phyloP scores from a whole-genome alignment of 2,113 vertebrate genomes.

The Toxotes jaculatrix region DNA sequence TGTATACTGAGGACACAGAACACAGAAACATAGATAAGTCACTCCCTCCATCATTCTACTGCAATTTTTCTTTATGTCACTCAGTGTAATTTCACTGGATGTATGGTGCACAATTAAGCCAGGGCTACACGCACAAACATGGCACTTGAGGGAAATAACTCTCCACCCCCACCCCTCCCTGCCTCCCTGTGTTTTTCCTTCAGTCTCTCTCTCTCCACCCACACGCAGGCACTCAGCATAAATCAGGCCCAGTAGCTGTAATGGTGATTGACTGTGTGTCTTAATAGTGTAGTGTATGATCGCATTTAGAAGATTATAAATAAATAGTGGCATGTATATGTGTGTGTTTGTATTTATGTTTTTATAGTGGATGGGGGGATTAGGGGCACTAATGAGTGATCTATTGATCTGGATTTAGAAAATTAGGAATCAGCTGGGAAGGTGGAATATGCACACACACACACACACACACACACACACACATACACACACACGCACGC shows the following conservation, averaged over 20 bases:
- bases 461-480: neutral
- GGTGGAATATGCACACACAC: neutral
- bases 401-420: neutral
- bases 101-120: slow-evolving; percentile 47
- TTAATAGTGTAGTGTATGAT: slow-evolving; percentile 45
- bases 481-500: too few species aligned
- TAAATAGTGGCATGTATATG: slow-evolving; percentile 14
- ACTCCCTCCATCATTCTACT: neutral
- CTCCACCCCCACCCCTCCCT: slow-evolving; percentile 13
- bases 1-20: neutral
- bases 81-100: slow-evolving; percentile 40
- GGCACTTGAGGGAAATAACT: slow-evolving; percentile 61
- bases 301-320: slow-evolving; percentile 49
- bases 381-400: slow-evolving; percentile 2
- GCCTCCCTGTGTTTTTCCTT: slow-evolving; percentile 22
- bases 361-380: neutral
- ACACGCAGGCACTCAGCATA: slow-evolving; percentile 53
- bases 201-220: slow-evolving; percentile 45
- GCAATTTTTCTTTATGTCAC: neutral
- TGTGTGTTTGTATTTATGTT: slow-evolving; percentile 1
- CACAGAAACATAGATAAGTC: neutral
- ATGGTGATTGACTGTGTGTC: slow-evolving; percentile 54
- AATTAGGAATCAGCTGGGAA: neutral
- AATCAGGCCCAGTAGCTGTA: slow-evolving; percentile 44
- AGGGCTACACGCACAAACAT: slow-evolving; percentile 40